Conservation (phyloP, 2,797 vertebrate genomes). For the Todus mexicanus region DNA sequence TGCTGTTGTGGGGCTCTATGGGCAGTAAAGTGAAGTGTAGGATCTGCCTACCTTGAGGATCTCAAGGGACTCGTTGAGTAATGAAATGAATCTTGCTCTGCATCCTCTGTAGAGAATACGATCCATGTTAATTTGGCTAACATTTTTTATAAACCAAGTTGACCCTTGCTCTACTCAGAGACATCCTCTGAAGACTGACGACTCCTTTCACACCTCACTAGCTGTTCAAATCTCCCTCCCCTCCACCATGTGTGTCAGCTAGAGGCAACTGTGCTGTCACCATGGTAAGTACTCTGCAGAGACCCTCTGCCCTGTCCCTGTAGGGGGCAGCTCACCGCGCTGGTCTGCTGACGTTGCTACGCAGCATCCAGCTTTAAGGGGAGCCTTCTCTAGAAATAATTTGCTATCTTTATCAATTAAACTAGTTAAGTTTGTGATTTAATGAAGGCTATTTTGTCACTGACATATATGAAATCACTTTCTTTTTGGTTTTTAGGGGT, state of each 20-base stretch:
- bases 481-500: background rate
- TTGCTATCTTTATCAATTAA: background rate
- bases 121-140: background rate
- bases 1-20: background rate
- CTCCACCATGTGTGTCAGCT: background rate
- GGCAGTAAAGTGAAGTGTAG: fast-evolving
- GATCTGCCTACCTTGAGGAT: background rate
- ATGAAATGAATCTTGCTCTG: background rate
- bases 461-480: background rate
- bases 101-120: background rate
- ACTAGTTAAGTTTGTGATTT: background rate
- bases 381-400: background rate
- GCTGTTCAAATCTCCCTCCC: background rate
- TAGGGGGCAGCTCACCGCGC: fast-evolving
- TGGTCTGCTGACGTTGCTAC: background rate
- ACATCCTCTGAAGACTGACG: background rate
- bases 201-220: background rate
- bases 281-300: fast-evolving
- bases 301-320: fast-evolving
- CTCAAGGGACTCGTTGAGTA: background rate
- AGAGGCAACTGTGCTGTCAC: background rate
- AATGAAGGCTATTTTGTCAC: background rate
- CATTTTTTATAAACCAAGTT: background rate
- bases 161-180: background rate
- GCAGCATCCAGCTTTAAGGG: background rate